Evolutionary conservation across 2,797 vertebrate species (phyloP), one percentile per base, ranked within the genome.

Genomic region (Crossoptilon crossoptilon): DNA sequence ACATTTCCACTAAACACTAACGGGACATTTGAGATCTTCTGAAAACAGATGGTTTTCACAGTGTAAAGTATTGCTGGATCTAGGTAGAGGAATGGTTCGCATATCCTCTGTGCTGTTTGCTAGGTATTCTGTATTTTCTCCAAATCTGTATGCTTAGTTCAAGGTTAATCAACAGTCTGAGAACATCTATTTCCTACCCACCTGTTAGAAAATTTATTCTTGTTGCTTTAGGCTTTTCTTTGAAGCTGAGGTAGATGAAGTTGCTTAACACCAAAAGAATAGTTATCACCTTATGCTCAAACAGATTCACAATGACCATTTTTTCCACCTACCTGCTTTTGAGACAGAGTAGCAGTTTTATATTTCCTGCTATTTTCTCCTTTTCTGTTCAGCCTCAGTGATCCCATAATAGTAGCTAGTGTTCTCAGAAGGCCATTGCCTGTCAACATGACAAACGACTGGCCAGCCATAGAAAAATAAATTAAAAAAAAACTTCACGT

Each of bases 381-480:
- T 84, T 76, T 93, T 87, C 85, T 70, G 44, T 93, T 85, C 6
- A 1, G 64, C 60, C 53, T 85, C 84, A 73, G 66, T 63, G 62
- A 88, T 84, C 37, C 37, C 24, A 6, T 70, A 92, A 85, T 2
- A 71, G 59, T 35, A 84, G 31, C 67, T 69, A 33, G 23, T 22
- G 33, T 82, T 94, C 73, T 94, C 89, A 84, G 24, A 63, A 88
- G 37, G 63, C 49, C 85, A 81, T 27, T 60, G 72, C 48, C 76
- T 95, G 90, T 91, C 83, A 85, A 43, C 66, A 55, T 77, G 93
- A 96, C 84, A 96, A 94, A 94, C 51, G 71, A 88, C 33, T 21
- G 55, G 49, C 60, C 92, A 95, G 74, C 35, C 67, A 79, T 11
- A 48, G 35, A 91, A 90, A 93, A 74, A 90, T 64, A 88, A 91